Evolutionary conservation across 2,113 vertebrate species (phyloP).

Genomic region (Syngnathus typhle): DNA sequence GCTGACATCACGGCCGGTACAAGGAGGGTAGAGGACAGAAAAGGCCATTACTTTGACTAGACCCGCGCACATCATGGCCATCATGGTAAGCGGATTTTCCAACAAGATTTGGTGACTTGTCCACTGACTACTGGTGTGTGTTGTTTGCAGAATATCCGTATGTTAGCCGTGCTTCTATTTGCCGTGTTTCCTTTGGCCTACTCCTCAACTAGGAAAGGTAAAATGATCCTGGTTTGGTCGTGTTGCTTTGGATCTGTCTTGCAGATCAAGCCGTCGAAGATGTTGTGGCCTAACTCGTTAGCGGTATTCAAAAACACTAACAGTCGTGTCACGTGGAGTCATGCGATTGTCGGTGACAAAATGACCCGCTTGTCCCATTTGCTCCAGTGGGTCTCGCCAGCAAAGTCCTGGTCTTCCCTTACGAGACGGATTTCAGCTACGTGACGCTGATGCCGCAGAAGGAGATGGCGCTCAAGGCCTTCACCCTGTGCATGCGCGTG

Average conservation of each 20-base stretch:
- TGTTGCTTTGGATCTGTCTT: no score
- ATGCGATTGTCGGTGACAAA: neutral
- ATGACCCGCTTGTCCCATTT: neutral
- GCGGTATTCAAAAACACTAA: no score
- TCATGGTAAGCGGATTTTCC: slow-evolving; percentile 51
- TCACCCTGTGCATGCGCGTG: slow-evolving; percentile 74
- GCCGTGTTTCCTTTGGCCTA: slow-evolving; percentile 28
- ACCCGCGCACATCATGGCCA: slow-evolving; percentile 12
- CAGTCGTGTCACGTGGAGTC: no score
- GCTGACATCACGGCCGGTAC: slow-evolving; percentile 57
- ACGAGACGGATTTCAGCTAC: slow-evolving; percentile 73
- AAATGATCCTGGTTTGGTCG: neutral
- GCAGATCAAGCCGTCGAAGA: no score
- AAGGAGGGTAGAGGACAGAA: slow-evolving; percentile 59
- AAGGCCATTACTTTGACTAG: slow-evolving; percentile 14
- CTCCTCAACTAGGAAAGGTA: slow-evolving; percentile 55
- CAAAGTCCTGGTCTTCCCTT: slow-evolving; percentile 73
- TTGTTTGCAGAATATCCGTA: slow-evolving; percentile 46
- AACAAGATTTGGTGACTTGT: neutral
- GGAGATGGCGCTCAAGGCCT: slow-evolving; percentile 63
- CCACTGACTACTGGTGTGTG: neutral
- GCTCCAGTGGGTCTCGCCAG: slow-evolving; percentile 58
- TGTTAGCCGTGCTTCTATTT: slow-evolving; percentile 28
- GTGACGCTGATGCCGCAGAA: slow-evolving; percentile 68
- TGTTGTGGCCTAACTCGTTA: no score